Base-by-base conservation (phyloP, 2,888 invertebrate genomes). In the Orthosia gracilis region DNA sequence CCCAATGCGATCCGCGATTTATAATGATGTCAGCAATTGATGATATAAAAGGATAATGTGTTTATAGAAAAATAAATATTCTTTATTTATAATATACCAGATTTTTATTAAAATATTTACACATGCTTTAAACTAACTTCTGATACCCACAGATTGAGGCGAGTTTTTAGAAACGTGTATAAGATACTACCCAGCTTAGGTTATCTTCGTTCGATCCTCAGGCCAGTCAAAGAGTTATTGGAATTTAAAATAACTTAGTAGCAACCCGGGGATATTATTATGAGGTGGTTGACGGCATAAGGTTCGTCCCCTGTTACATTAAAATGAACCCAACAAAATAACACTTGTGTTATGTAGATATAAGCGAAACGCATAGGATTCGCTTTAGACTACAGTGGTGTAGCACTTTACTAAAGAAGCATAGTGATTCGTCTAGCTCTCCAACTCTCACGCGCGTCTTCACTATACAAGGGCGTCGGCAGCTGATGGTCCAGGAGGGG, bases 21-120 rank as follows among this genome's bases (percentile, higher is more conserved):
- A 94, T 95, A 95, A 89, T 91, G 91, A 92, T 92, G 90, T 92
- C 92, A 90, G 89, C 91, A 89, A 93, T 89, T 92, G 90, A 92
- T 90, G 88, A 93, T 92, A 93, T 92, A 93, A 93, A 92, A 93
- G 89, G 89, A 93, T 92, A 93, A 94, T 94, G 94, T 96, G 96
- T 96, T 95, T 95, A 96, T 95, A 96, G 95, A 95, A 94, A 95
- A 95, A 94, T 95, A 95, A 95, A 95, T 95, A 95, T 95, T 95
- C 95, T 95, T 95, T 96, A 95, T 96, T 96, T 96, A 96, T 95
- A 95, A 91, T 88, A 84, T 61, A 59, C 76, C 80, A 81, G 76
- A 87, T 83, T 88, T 82, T 86, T 78, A 63, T 82, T 87, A 62
- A 0, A 21, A 52, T 5, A 50, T 21, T 45, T 40, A 40, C 40